A percentile compares a stretch with the other conserved stretches of the same genome.
phyloP scores from a whole-genome alignment of 1,140 invertebrate species.

The Brachionus plicatilis region DNA sequence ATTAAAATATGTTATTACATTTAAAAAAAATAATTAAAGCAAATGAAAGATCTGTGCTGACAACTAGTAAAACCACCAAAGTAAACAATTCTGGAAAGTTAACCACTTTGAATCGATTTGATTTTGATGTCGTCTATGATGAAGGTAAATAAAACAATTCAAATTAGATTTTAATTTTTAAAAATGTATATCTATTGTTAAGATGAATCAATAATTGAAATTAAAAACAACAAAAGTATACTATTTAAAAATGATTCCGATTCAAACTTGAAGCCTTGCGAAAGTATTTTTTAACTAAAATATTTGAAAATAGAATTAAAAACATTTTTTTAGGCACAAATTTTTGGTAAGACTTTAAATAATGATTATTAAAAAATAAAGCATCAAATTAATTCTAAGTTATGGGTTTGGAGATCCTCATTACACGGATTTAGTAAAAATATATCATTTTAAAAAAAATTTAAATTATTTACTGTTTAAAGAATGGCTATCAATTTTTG shows the following conservation, averaged over 20 bases:
- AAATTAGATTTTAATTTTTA: not conserved
- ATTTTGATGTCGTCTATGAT: not conserved
- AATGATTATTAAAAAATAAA: not conserved
- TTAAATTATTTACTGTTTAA: not conserved
- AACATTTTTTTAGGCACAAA: not conserved
- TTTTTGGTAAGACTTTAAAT: not conserved
- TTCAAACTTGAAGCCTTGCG: not conserved
- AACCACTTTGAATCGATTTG: not conserved
- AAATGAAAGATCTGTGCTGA: not conserved
- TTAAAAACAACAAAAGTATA: not conserved
- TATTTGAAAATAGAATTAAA: not conserved
- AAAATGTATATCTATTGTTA: not conserved
- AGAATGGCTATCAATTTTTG: conserved; percentile 5
- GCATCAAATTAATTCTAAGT: not conserved
- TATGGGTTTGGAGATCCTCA: conserved; percentile 37
- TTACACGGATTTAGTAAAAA: conserved; percentile 3
- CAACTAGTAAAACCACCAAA: not conserved
- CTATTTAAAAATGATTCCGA: not conserved
- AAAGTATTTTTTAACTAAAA: not conserved
- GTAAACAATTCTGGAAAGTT: not conserved
- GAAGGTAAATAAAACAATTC: not conserved
- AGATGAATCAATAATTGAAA: not conserved
- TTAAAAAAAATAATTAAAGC: not conserved
- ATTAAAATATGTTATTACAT: no score
- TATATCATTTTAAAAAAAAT: no score